Base-by-base conservation (phyloP, 35 echinoderm and acorn worm species). In the Diadema setosum region DNA sequence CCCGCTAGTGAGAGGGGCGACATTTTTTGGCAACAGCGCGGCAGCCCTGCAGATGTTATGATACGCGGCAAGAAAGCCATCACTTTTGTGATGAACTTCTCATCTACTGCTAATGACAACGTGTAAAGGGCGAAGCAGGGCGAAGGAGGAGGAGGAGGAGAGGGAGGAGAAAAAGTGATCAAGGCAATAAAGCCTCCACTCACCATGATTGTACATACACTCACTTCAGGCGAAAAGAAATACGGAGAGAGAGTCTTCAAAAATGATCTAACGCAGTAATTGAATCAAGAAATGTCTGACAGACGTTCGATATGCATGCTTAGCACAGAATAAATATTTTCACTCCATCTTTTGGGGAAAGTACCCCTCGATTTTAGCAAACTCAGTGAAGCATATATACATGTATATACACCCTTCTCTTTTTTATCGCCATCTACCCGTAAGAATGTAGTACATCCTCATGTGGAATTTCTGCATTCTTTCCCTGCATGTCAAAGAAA, bases 291-390 rank as follows among this genome's bases (percentile, higher is more conserved):
- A 67, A 67, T 67, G 37, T 67, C 63, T 67, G 63, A 67, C 63
- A 67, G 63, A 67, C 63, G 63, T 32, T 67, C 27, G 37, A 34
- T 26, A 67, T 33, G 37, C 63, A 26, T 67, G 63, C 63, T 67
- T 67, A 67, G 63, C 63, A 67, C 63, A 67, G 37, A 67, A 67
- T 67, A 67, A 67, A 67, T 67, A 67, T 67, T 67, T 67, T 67
- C 63, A 67, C 63, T 67, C 37, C 63, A 33, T 32, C 63, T 67
- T 65, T 67, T 8, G 20, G 37, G 30, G 63, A 2, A 33, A 33
- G 63, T n/a, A n/a, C n/a, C 30, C 63, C 63, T 67, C 63, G 63
- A 67, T 67, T 67, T 33, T 8, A 67, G 21, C 37, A 67, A 67
- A 67, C 63, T 34, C n/a, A n/a, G n/a, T n/a, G n/a, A n/a, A n/a